Conservation (phyloP, 1,140 invertebrate genomes). For the Orius laevigatus region DNA sequence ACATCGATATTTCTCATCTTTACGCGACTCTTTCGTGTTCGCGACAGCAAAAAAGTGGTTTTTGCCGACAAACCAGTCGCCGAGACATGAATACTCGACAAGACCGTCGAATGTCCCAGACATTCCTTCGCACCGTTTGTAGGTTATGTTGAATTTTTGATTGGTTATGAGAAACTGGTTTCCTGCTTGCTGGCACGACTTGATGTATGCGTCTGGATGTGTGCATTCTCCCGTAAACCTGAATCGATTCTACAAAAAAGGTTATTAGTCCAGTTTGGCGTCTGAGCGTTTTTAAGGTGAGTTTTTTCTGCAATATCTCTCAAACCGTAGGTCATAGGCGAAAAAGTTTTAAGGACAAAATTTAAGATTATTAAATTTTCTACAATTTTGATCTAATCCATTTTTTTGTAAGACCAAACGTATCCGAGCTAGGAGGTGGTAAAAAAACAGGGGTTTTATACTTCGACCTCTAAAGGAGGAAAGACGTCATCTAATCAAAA, state of each 20-base stretch:
- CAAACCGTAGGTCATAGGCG: too few relatives aligned
- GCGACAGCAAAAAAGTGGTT: constrained; percentile 90
- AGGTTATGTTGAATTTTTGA: constrained; percentile 92
- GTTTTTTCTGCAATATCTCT: too few relatives aligned
- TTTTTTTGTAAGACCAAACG: too few relatives aligned
- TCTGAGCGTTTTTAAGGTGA: background rate
- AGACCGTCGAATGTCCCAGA: constrained; percentile 72
- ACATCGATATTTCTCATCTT: constrained; percentile 84
- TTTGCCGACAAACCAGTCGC: constrained; percentile 89
- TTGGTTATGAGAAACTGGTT: constrained; percentile 92
- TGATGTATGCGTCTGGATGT: constrained; percentile 71
- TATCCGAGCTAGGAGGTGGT: too few relatives aligned
- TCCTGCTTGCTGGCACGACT: constrained; percentile 88
- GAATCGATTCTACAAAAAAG: constrained; percentile 47
- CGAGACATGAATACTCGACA: constrained; percentile 83
- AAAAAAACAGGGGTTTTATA: too few relatives aligned
- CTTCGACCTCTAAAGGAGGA: too few relatives aligned
- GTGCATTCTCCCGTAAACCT: constrained; percentile 82
- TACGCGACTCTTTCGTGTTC: constrained; percentile 84
- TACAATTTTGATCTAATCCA: too few relatives aligned
- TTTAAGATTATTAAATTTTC: too few relatives aligned
- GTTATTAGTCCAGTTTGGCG: too few relatives aligned
- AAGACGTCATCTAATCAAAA: too few relatives aligned
- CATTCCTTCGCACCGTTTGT: constrained; percentile 71
- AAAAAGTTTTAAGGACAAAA: too few relatives aligned